Evolutionary conservation across 2,797 vertebrate species (phyloP), one percentile per base, ranked within the genome.

Genomic region (Hoplostethus mediterraneus): DNA sequence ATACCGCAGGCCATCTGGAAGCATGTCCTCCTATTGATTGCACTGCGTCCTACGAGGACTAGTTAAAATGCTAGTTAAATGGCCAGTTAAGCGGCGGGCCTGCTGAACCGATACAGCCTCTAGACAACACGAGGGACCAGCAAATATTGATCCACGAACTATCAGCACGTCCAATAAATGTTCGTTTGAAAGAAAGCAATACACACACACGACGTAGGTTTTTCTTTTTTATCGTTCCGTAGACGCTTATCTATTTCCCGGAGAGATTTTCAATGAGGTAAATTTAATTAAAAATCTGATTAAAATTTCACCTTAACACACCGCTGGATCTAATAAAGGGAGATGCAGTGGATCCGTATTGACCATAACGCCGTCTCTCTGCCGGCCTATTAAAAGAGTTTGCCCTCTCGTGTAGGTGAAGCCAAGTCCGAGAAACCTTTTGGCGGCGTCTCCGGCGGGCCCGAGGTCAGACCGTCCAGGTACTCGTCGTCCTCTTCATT

Each of bases 281-380:
- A 75, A 79, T 86, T 76, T 88, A 80, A 84, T 84, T 79, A 85
- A 81, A 89, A 83, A 84, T 72, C 69, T 59, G 59, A 87, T 89
- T 77, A 78, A 73, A 80, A 76, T 62, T 68, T 55, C 17, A 14
- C 57, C 21, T 62, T 56, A 71, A 66, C 74, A 65, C 61, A 40
- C 30, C 5, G 4, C 68, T 65, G 57, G 67, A 69, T 57, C 61
- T 58, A 69, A 60, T 76, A 62, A 79, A 84, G 59, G 54, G 57
- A 73, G 60, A 36, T 65, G 55, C 65, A 58, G 52, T 45, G 13
- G 57, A 17, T 67, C 45, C 33, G 17, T 73, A 71, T 52, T 78
- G 73, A 78, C 73, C 67, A 56, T 30, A 53, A 53, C 53, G 0
- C 40, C 13, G 14, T n/a, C 36, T 66, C 75, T 85, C 63, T 21